Conservation (phyloP, 2,888 invertebrate genomes). For the Oithona nana region DNA sequence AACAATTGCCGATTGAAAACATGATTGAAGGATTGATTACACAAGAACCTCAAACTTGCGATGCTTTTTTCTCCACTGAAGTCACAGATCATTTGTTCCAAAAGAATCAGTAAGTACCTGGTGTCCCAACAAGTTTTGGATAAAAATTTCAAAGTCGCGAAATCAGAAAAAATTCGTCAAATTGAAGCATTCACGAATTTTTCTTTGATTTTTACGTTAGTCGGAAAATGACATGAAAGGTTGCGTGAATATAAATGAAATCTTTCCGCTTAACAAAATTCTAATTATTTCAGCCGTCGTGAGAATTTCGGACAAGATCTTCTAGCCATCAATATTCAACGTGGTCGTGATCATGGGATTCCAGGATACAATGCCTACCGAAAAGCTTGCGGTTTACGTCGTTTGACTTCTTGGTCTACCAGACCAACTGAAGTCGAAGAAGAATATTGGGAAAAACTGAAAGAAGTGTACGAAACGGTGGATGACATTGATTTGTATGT, state of each 20-base stretch:
- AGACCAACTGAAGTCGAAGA: background rate
- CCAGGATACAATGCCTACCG: constrained; percentile 29
- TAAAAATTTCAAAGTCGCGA: background rate
- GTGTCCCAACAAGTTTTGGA: background rate
- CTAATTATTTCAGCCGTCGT: background rate
- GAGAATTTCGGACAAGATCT: constrained; percentile 23
- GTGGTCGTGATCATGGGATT: constrained; percentile 30
- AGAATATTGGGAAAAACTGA: constrained; percentile 8
- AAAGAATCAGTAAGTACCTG: constrained; percentile 15
- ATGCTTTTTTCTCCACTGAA: constrained; percentile 30
- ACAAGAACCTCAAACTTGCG: constrained; percentile 25
- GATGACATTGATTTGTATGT: constrained; percentile 40
- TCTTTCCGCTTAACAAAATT: too few species aligned
- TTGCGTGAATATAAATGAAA: too few species aligned
- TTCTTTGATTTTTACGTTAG: too few species aligned
- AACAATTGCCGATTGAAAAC: constrained; percentile 9
- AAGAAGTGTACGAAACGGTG: constrained; percentile 29
- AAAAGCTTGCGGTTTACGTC: background rate
- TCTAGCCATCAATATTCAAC: constrained; percentile 16
- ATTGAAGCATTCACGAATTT: too few species aligned
- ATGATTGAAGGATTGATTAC: constrained; percentile 17
- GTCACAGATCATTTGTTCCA: constrained; percentile 17
- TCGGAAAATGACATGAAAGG: too few species aligned
- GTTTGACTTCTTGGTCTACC: background rate
- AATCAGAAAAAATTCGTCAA: too few species aligned